phyloP scores from a whole-genome alignment of 2,797 vertebrate genomes.

The Botia almorhae region DNA sequence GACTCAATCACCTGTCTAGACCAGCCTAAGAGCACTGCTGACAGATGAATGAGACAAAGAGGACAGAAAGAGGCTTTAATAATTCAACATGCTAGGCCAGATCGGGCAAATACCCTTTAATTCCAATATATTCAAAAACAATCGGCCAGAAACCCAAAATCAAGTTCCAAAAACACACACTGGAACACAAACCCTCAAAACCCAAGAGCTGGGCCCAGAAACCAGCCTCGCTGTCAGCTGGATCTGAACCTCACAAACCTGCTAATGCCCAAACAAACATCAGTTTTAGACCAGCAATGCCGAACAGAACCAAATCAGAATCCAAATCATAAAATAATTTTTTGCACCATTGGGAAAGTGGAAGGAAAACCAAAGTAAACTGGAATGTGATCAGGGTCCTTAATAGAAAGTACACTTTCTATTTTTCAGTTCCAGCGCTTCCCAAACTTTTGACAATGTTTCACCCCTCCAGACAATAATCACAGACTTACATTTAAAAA shows the following conservation, averaged over 20 bases:
- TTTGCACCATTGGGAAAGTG: neutral
- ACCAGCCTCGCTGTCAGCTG: neutral
- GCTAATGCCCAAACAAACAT: neutral
- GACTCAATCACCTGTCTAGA: constrained; percentile 32
- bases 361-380: neutral
- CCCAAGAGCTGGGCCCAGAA: neutral
- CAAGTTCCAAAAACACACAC: neutral
- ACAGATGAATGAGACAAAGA: constrained; percentile 3
- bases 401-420: neutral
- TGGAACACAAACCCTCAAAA: neutral
- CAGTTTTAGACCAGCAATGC: neutral
- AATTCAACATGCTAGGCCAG: neutral
- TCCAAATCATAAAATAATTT: neutral
- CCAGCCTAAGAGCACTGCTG: constrained; percentile 20
- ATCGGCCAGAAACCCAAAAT: neutral
- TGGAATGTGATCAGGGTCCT: neutral
- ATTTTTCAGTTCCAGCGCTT: no score
- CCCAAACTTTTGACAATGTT: no score
- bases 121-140: neutral
- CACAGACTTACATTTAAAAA: neutral
- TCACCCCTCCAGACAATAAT: no score
- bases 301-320: neutral
- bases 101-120: neutral
- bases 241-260: neutral
- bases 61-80: neutral